Base-by-base conservation (phyloP, 2,888 invertebrate species). In the Polyommatus iphigenia region DNA sequence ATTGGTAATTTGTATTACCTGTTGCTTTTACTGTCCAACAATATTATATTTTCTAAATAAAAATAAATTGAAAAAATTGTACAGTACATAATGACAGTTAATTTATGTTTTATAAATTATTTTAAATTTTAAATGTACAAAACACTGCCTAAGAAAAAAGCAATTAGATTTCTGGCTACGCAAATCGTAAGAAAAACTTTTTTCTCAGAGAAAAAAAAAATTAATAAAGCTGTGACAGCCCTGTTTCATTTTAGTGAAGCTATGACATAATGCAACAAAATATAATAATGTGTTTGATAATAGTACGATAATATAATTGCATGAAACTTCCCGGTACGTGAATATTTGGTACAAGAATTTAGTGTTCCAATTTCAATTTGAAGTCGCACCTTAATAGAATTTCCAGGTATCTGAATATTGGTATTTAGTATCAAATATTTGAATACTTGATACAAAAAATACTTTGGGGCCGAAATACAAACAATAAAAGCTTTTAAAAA, bases 281-380 rank as follows among this genome's bases (percentile, higher is more conserved):
- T 67, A 29, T 67, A 67, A 29, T 67, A 67, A 7, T 67, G 67
- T 67, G 18, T 32, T 67, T 15, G 67, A 67, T 67, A 67, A 67
- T 29, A 20, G 29, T 15, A 20, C 18, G 29, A 67, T 67, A 32
- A 10, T 41, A 46, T 13, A 46, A 32, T 67, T 29, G 67, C 29
- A 67, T 20, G 24, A 59, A 59, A 59, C 20, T 62, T 62, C 62
- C 62, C 20, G 62, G 4, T 62, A 18, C 10, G 54, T 54, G 3
- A 54, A 54, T 54, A 20, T 62, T 15, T 29, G 67, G 15, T 20
- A 67, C 67, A 67, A 20, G 67, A 67, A 67, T 67, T 67, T 67
- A 24, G 67, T 29, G 5, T 67, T 67, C 6, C 5, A 32, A 67
- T 5, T 67, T 29, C 2, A 24, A 24, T 13, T 24, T 13, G 24